Conservation (phyloP, 92 coral and sea anemone species). For the Porites lobata region DNA sequence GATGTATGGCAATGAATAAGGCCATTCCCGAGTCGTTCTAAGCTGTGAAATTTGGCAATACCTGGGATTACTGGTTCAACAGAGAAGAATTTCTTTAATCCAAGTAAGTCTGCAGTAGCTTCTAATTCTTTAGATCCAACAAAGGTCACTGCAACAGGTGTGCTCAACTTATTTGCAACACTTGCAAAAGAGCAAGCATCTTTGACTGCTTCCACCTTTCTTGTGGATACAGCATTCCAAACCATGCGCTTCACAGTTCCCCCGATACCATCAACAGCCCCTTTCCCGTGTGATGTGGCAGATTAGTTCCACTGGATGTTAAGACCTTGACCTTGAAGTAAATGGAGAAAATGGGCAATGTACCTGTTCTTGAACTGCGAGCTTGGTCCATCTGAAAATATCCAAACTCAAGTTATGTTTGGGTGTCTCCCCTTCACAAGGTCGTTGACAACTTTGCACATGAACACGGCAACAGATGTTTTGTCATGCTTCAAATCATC, state of each 20-base stretch:
- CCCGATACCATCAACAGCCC: constrained; percentile 68
- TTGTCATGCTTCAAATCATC: no score
- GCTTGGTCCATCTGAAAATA: constrained; percentile 80
- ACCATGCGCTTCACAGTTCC: constrained; percentile 64
- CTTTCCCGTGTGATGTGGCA: constrained; percentile 77
- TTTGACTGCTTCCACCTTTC: constrained; percentile 43
- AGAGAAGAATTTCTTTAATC: constrained; percentile 35
- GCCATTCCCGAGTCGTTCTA: constrained; percentile 62
- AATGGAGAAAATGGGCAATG: constrained; percentile 59
- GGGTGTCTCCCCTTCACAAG: no score
- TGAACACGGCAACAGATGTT: no score
- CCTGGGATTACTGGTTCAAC: constrained; percentile 59
- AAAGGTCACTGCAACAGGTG: constrained; percentile 44
- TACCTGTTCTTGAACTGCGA: constrained; percentile 72
- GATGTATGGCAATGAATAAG: constrained; percentile 37
- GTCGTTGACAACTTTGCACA: no score
- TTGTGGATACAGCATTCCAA: constrained; percentile 62
- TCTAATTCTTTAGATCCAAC: constrained; percentile 37
- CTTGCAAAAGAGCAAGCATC: constrained; percentile 68
- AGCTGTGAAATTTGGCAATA: constrained; percentile 61
- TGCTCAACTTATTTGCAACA: constrained; percentile 51
- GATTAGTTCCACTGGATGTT: constrained; percentile 56
- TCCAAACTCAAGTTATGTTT: no score
- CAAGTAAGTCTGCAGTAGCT: constrained; percentile 23
- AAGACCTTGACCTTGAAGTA: constrained; percentile 4